A percentile compares a stretch with the other conserved stretches of the same genome.
Conservation (phyloP, 2,797 vertebrate species). For the Gymnodraco acuticeps region DNA sequence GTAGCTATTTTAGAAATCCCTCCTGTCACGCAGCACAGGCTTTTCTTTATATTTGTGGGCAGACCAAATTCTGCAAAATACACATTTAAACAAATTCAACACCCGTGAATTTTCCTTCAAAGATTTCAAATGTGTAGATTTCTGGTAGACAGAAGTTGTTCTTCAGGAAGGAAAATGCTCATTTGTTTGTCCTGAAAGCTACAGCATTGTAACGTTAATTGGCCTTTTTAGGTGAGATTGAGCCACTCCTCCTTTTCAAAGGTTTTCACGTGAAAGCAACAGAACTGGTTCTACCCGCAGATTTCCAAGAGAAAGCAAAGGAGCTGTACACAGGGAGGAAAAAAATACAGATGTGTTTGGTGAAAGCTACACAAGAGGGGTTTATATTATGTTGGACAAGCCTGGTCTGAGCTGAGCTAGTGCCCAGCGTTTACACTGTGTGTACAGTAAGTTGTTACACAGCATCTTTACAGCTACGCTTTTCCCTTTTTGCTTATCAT, state of each 20-base stretch:
- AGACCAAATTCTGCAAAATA: constrained; percentile 35
- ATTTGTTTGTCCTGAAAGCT: background rate
- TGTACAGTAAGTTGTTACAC: constrained; percentile 45
- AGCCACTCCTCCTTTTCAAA: background rate
- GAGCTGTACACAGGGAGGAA: constrained; percentile 1
- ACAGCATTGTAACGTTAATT: background rate
- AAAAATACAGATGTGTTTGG: background rate
- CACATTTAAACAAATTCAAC: constrained; percentile 12
- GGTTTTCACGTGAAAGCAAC: background rate
- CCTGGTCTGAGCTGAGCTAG: constrained; percentile 15
- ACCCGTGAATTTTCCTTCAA: background rate
- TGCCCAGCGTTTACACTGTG: constrained; percentile 32
- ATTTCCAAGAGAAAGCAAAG: background rate
- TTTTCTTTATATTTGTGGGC: background rate
- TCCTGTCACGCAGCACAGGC: constrained; percentile 18
- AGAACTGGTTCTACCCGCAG: background rate
- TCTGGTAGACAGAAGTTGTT: background rate
- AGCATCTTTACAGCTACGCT: constrained; percentile 24
- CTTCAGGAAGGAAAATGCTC: constrained; percentile 1
- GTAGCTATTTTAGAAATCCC: constrained; percentile 25
- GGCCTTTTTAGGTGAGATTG: too few species aligned
- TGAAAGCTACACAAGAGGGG: background rate
- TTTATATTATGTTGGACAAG: constrained; percentile 14
- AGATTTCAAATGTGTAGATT: background rate
- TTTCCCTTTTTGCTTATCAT: constrained; percentile 32